Evolutionary conservation across 2,888 invertebrate genomes (phyloP).

Genomic region (Caenorhabditis becei): DNA sequence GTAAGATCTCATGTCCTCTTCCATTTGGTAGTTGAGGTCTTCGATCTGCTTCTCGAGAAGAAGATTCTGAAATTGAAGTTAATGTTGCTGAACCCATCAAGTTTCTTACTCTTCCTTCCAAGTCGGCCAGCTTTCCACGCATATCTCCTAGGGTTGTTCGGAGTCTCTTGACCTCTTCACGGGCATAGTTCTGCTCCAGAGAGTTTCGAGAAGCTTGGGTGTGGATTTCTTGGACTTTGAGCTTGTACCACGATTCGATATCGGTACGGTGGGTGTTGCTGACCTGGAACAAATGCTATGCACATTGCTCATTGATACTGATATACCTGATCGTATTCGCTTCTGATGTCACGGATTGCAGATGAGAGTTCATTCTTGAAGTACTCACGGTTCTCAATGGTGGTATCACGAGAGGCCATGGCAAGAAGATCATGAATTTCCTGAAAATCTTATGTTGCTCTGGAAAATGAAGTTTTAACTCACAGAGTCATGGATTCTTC

Average conservation of each 20-base stretch:
- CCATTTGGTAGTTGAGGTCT: conserved; percentile 83
- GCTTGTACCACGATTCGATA: conserved; percentile 84
- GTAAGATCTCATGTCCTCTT: conserved; percentile 82
- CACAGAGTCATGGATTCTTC: conserved; percentile 82
- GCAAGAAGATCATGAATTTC: conserved; percentile 64
- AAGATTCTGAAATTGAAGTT: conserved; percentile 82
- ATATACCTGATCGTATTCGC: conserved; percentile 83
- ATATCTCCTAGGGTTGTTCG: conserved; percentile 83
- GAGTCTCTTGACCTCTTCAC: conserved; percentile 82
- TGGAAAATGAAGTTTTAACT: conserved; percentile 74
- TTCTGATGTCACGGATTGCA: conserved; percentile 84
- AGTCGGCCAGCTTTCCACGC: conserved; percentile 83
- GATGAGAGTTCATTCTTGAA: conserved; percentile 84
- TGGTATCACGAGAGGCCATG: conserved; percentile 83
- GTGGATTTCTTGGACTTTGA: conserved; percentile 84
- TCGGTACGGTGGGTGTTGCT: conserved; percentile 83
- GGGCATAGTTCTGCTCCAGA: conserved; percentile 68
- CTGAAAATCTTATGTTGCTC: conserved; percentile 6
- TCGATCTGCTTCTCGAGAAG: conserved; percentile 83
- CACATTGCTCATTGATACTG: neutral
- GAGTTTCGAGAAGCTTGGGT: conserved; percentile 72
- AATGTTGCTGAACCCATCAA: neutral
- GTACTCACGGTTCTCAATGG: conserved; percentile 84
- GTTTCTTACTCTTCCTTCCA: conserved; percentile 83
- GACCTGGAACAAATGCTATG: conserved; percentile 74